Conservation (phyloP, 2,113 vertebrate species). For the Aegithalos caudatus region DNA sequence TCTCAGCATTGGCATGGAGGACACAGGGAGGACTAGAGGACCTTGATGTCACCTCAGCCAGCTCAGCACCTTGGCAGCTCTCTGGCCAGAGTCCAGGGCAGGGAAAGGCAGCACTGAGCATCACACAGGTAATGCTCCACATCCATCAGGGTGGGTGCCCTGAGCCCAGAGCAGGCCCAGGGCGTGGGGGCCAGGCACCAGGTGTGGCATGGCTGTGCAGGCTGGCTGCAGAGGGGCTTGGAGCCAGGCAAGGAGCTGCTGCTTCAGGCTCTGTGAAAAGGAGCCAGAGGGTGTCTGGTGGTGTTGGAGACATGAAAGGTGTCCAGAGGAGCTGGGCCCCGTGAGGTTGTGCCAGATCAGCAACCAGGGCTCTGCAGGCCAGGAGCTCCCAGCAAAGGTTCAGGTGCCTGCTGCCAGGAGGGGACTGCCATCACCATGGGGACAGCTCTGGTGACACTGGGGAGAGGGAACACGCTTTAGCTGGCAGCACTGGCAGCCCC, state of each 20-base stretch:
- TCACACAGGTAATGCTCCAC: accelerated
- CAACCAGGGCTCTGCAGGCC: accelerated
- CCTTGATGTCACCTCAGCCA: not conserved
- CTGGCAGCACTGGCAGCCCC: not conserved
- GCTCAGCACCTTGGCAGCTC: not conserved
- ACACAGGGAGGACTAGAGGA: not conserved
- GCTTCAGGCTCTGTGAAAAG: not conserved
- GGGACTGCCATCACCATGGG: accelerated
- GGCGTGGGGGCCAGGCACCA: accelerated
- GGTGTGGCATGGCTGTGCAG: not conserved
- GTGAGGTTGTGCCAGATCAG: not conserved
- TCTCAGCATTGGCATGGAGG: accelerated
- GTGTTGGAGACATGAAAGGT: not conserved
- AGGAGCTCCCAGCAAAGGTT: not conserved
- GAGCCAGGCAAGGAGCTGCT: not conserved
- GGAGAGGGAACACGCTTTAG: accelerated
- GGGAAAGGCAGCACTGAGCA: not conserved
- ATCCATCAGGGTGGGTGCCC: accelerated
- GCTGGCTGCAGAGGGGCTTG: not conserved
- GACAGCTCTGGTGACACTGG: not conserved
- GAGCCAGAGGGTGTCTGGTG: not conserved
- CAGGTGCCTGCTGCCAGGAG: too few relatives aligned
- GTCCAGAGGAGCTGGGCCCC: not conserved
- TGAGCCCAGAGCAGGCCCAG: not conserved
- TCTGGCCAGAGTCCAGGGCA: not conserved